Percentiles rank a stretch among this genome's conserved stretches.
Conservation (phyloP, 1,140 invertebrate species). For the Cherax destructor region DNA sequence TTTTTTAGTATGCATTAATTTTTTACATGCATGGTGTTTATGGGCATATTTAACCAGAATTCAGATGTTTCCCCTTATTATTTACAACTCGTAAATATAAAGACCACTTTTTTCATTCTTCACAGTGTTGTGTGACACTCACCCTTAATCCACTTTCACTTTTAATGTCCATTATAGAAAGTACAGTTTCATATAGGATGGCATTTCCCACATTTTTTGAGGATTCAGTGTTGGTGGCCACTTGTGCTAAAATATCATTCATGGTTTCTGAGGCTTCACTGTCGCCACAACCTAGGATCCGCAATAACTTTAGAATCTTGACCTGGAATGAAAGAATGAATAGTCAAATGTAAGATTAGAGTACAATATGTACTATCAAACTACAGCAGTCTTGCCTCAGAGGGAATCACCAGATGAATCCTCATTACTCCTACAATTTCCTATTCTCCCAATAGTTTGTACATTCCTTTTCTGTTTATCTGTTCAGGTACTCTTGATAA, state of each 20-base stretch:
- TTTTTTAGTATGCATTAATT: too few relatives aligned
- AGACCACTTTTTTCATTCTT: neutral
- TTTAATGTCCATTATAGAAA: constrained; percentile 99
- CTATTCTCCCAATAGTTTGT: too few relatives aligned
- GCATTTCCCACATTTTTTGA: constrained; percentile 99
- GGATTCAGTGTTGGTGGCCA: constrained; percentile 98
- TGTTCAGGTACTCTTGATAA: too few relatives aligned
- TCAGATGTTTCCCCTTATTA: too few relatives aligned
- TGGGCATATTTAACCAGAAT: too few relatives aligned
- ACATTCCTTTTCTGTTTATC: too few relatives aligned
- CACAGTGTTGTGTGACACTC: constrained; percentile 43
- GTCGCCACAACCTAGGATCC: constrained; percentile 97
- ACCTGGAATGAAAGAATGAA: constrained; percentile 80
- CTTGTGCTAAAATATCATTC: constrained; percentile 99
- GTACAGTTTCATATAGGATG: constrained; percentile 97
- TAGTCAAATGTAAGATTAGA: too few relatives aligned
- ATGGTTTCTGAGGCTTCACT: constrained; percentile 98
- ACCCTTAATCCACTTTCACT: constrained; percentile 94
- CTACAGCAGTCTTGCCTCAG: too few relatives aligned
- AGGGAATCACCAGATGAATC: too few relatives aligned
- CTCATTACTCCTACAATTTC: too few relatives aligned
- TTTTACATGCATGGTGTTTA: too few relatives aligned
- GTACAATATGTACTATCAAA: too few relatives aligned
- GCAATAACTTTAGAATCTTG: constrained; percentile 94
- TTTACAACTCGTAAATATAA: neutral